Percentiles rank a stretch among this genome's conserved stretches.
phyloP scores from a whole-genome alignment of 1,140 invertebrate species.

The Eriosoma lanigerum region DNA sequence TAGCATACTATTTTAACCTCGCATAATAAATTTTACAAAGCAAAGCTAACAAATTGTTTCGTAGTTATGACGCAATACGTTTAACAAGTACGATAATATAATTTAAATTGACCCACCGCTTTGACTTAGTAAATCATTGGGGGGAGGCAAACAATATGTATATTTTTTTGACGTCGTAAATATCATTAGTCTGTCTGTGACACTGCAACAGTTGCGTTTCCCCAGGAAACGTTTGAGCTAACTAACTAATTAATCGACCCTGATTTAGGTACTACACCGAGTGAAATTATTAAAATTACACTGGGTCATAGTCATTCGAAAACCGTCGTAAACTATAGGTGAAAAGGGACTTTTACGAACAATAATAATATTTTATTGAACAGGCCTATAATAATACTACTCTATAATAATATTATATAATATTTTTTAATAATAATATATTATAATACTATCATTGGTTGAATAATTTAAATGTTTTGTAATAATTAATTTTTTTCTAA shows the following conservation, averaged over 20 bases:
- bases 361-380: background rate
- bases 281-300: background rate
- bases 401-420: no score
- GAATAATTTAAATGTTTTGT: no score
- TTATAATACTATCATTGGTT: no score
- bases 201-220: background rate
- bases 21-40: background rate
- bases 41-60: background rate
- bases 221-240: background rate
- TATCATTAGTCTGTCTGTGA: background rate
- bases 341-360: background rate
- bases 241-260: slow-evolving; percentile 13
- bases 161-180: background rate
- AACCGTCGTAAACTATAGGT: background rate
- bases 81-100: background rate
- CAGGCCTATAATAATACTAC: no score
- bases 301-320: background rate
- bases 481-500: no score
- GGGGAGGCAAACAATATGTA: background rate
- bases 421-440: no score
- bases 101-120: background rate
- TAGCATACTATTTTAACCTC: background rate
- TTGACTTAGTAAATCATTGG: background rate
- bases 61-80: no score
- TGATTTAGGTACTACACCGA: background rate